Percentiles rank a stretch among this genome's conserved stretches.
Conservation (phyloP, 2,888 invertebrate species). For the Ceratothoa steindachneri region DNA sequence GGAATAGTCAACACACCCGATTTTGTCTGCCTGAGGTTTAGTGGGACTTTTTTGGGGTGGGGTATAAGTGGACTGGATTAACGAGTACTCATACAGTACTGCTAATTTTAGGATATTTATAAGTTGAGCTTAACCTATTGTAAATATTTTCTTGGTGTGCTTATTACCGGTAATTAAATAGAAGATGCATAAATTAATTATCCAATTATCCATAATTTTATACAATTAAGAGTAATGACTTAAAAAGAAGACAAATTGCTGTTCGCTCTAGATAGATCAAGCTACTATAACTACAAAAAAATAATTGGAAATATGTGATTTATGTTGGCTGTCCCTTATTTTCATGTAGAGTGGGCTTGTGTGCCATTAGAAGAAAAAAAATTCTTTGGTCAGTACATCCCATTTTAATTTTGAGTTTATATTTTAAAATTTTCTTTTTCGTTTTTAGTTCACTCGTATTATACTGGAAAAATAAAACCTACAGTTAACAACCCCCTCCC, state of each 20-base stretch:
- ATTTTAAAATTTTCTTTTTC: neutral
- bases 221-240: neutral
- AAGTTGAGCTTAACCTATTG: neutral
- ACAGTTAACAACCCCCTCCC: no score
- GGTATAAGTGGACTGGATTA: no score
- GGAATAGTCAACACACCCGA: no score
- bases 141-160: neutral
- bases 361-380: neutral
- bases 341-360: neutral
- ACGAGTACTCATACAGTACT: neutral
- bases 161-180: neutral
- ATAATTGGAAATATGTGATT: neutral
- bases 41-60: neutral
- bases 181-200: neutral
- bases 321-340: neutral
- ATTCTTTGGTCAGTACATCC: neutral
- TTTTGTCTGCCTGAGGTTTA: neutral
- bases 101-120: neutral
- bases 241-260: neutral
- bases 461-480: neutral
- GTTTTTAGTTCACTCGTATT: neutral
- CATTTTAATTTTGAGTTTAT: neutral
- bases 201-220: neutral
- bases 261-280: neutral
- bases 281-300: neutral